Percentiles rank a stretch among this genome's conserved stretches.
phyloP scores from a whole-genome alignment of 2,888 invertebrate species.

The Ornithoptera priamus region DNA sequence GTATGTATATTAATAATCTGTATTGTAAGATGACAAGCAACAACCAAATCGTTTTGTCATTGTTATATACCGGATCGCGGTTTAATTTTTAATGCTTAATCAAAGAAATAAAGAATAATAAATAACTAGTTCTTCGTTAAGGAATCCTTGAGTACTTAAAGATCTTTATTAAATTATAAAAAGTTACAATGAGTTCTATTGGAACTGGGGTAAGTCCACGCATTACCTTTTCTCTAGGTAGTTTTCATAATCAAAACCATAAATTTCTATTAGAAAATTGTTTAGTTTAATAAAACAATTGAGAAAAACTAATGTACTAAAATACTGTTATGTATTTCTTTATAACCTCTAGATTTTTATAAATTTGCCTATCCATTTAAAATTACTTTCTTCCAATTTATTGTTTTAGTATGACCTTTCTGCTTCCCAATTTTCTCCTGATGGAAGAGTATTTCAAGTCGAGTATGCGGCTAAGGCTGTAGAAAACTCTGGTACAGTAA shows the following conservation, averaged over 20 bases:
- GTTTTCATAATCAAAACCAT: conserved; percentile 3
- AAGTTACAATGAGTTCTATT: conserved; percentile 91
- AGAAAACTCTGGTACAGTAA: conserved; percentile 97
- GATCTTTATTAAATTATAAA: conserved; percentile 32
- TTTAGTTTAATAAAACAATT: background rate
- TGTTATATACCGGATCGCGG: conserved; percentile 31
- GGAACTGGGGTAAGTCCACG: conserved; percentile 91
- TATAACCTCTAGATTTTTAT: background rate
- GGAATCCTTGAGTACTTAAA: conserved; percentile 10
- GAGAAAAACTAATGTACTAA: background rate
- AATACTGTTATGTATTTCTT: background rate
- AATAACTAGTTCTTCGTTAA: background rate
- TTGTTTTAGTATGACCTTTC: conserved; percentile 96
- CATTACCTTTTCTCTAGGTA: background rate
- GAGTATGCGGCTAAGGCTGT: conserved; percentile 99
- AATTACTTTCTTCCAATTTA: background rate
- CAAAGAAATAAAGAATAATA: conserved; percentile 20
- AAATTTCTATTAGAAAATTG: conserved; percentile 3
- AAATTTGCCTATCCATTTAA: conserved; percentile 38
- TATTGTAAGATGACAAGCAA: conserved; percentile 24
- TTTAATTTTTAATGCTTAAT: conserved; percentile 29
- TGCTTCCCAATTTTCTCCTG: conserved; percentile 99
- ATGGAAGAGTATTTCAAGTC: conserved; percentile 99
- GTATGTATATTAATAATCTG: conserved; percentile 5
- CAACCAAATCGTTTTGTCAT: conserved; percentile 29